phyloP scores from a whole-genome alignment of 64 coral and sea anemone species.

The Dendronephthya gigantea region DNA sequence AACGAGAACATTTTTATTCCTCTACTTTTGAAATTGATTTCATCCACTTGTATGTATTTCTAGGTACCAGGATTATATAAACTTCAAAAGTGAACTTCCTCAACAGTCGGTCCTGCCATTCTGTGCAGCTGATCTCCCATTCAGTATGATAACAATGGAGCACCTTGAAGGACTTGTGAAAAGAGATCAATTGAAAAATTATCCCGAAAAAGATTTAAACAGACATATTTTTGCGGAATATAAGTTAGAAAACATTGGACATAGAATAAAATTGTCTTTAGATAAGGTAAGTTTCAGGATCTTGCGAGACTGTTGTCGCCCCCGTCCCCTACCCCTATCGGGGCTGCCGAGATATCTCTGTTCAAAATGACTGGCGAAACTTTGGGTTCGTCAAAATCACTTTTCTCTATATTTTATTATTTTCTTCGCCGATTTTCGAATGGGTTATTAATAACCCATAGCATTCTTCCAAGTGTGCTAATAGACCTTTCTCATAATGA shows the following conservation, averaged over 20 bases:
- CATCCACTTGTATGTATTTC: neutral
- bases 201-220: constrained; percentile 2
- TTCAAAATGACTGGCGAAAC: too few relatives aligned
- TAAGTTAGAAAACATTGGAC: neutral
- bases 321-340: too few relatives aligned
- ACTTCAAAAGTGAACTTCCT: neutral
- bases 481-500: too few relatives aligned
- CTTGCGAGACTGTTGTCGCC: too few relatives aligned
- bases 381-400: too few relatives aligned
- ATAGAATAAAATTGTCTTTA: neutral
- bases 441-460: too few relatives aligned
- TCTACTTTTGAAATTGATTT: neutral
- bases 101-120: neutral
- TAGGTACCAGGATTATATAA: neutral
- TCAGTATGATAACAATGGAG: constrained; percentile 15
- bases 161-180: neutral
- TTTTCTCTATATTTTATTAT: too few relatives aligned
- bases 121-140: neutral
- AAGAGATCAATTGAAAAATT: constrained; percentile 14
- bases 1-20: too few relatives aligned
- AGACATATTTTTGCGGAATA: constrained; percentile 3
- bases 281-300: neutral
- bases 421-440: too few relatives aligned
- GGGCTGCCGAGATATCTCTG: too few relatives aligned
- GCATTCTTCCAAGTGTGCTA: too few relatives aligned